Evolutionary conservation across 2,113 vertebrate genomes (phyloP).

Genomic region (Lepus timidus): DNA sequence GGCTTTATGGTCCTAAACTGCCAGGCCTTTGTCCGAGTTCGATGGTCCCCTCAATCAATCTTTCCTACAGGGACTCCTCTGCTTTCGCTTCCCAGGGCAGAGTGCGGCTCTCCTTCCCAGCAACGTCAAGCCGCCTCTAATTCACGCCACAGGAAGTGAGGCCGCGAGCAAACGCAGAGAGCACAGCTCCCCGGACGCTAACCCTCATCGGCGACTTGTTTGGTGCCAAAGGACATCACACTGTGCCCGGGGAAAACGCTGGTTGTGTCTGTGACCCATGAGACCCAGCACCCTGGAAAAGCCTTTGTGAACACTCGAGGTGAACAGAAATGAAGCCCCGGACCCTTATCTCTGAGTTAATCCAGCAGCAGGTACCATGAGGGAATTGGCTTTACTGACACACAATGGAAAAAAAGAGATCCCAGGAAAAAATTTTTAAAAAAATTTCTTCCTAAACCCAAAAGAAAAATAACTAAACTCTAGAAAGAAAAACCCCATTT

Average conservation of each 20-base stretch:
- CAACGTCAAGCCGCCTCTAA: background rate
- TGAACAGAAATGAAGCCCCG: background rate
- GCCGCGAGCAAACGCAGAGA: background rate
- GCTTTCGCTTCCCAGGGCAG: background rate
- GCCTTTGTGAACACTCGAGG: background rate
- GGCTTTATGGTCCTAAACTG: constrained; percentile 57
- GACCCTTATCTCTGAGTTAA: constrained; percentile 2
- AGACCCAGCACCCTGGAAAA: background rate
- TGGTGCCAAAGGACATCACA: too few relatives aligned
- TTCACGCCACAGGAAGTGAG: background rate
- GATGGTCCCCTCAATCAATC: constrained; percentile 53
- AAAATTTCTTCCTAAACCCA: background rate
- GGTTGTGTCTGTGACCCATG: background rate
- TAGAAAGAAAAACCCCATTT: background rate
- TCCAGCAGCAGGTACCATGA: background rate
- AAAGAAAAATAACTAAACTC: constrained; percentile 22
- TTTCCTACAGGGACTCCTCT: background rate
- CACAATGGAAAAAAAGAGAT: background rate
- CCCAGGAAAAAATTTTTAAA: background rate
- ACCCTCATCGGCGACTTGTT: background rate
- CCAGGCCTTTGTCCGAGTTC: constrained; percentile 53
- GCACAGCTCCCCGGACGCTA: background rate
- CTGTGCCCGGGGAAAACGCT: background rate
- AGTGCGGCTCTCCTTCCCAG: background rate
- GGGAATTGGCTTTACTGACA: background rate